These are phyloP conservation scores for Hippolais icterina DNA, from an alignment of 2,113 vertebrate genomes.

Conservation along the genomic window DNA sequence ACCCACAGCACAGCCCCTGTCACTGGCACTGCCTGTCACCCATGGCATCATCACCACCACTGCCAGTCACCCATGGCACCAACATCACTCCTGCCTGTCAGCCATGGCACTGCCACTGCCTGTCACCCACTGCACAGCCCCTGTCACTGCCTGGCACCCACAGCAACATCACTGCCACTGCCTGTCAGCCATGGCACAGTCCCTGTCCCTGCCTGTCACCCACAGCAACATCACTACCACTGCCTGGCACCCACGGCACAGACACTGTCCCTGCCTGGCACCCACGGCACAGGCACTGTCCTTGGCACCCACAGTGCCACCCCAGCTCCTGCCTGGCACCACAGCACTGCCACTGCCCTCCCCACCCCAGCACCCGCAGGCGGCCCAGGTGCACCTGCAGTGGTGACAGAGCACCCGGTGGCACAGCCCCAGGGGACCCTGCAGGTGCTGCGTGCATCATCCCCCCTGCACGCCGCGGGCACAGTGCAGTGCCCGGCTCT, in stretches of 20 bases:
- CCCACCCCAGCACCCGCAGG: rapidly evolving
- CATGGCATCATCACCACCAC: rapidly evolving
- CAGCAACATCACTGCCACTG: background rate
- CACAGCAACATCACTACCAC: background rate
- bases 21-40: too few relatives aligned
- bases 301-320: background rate
- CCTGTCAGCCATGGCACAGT: background rate
- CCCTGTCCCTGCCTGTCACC: background rate
- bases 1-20: too few relatives aligned
- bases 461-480: rapidly evolving
- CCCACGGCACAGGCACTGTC: background rate
- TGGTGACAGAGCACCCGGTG: background rate
- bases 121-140: background rate
- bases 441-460: rapidly evolving
- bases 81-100: background rate
- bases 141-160: background rate
- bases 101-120: background rate
- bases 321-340: background rate
- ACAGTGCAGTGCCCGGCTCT: rapidly evolving
- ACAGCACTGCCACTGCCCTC: background rate
- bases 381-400: rapidly evolving
- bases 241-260: background rate
- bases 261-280: background rate
- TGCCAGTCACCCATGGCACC: background rate
- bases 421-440: background rate